A percentile compares a stretch with the other conserved stretches of the same genome.
These are phyloP conservation scores for Myzus persicae DNA, from an alignment of 1,140 invertebrate species.

Conservation along the genomic window DNA sequence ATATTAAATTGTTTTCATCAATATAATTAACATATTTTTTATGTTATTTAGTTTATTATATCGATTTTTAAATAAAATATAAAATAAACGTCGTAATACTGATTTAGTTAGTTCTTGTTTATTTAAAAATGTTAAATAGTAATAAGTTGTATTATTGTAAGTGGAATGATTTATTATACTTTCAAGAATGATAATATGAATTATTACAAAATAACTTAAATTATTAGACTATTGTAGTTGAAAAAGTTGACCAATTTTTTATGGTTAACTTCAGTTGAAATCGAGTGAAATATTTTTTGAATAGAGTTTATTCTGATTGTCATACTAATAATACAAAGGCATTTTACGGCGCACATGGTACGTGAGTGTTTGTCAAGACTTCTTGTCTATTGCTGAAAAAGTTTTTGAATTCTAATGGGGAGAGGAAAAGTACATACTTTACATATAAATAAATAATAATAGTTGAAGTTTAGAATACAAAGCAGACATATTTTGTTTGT, in stretches of 20 bases:
- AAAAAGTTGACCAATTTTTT: neutral
- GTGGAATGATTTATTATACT: neutral
- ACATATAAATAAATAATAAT: slow-evolving; percentile 16
- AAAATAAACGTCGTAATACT: neutral
- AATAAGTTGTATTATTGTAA: neutral
- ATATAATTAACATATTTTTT: neutral
- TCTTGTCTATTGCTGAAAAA: neutral
- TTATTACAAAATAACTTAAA: neutral
- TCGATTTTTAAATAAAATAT: neutral
- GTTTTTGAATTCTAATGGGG: neutral
- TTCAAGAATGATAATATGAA: neutral
- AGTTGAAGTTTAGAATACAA: neutral
- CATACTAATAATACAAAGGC: neutral
- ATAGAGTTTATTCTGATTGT: neutral
- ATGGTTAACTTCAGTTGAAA: neutral
- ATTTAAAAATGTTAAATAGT: neutral
- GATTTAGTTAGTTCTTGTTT: neutral
- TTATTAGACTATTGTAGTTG: neutral
- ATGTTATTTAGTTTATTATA: neutral
- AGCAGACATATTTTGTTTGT: neutral
- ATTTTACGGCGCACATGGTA: neutral
- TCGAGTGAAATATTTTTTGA: neutral
- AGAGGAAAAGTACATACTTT: neutral
- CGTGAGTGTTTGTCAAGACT: neutral
- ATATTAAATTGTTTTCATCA: neutral